phyloP scores from a whole-genome alignment of 2,797 vertebrate genomes.

The Darevskia mixta region DNA sequence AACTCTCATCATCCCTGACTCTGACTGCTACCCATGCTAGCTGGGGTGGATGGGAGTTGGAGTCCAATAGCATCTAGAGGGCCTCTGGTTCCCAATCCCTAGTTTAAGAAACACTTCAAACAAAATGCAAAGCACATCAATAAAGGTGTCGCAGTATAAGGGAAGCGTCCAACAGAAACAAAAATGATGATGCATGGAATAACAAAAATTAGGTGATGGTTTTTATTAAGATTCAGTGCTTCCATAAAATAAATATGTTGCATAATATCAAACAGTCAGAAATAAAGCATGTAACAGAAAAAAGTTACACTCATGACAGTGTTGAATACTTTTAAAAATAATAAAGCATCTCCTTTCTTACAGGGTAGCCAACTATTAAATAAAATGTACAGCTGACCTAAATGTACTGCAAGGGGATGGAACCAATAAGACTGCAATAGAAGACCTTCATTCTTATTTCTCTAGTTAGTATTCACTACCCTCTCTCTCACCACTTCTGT shows the following conservation, averaged over 20 bases:
- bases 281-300: conserved; percentile 81
- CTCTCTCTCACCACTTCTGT: background rate
- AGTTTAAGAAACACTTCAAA: background rate
- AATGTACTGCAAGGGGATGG: conserved; percentile 48
- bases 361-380: conserved; percentile 77
- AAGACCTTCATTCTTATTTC: conserved; percentile 64
- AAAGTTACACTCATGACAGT: conserved; percentile 79
- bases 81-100: too few relatives aligned
- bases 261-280: conserved; percentile 82
- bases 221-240: conserved; percentile 92
- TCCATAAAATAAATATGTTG: conserved; percentile 94
- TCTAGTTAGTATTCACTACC: conserved; percentile 64
- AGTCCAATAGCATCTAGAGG: too few relatives aligned
- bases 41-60: too few relatives aligned
- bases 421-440: conserved; percentile 52
- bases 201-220: conserved; percentile 84
- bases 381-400: conserved; percentile 82
- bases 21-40: too few relatives aligned
- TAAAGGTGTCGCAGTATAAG: conserved; percentile 47
- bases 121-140: conserved; percentile 59
- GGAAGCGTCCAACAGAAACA: conserved; percentile 61
- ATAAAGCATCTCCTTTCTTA: conserved; percentile 84
- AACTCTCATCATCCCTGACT: too few relatives aligned
- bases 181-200: conserved; percentile 46
- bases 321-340: conserved; percentile 86